Base-by-base conservation (phyloP, 2,797 vertebrate genomes). In the Hippoglossus hippoglossus region DNA sequence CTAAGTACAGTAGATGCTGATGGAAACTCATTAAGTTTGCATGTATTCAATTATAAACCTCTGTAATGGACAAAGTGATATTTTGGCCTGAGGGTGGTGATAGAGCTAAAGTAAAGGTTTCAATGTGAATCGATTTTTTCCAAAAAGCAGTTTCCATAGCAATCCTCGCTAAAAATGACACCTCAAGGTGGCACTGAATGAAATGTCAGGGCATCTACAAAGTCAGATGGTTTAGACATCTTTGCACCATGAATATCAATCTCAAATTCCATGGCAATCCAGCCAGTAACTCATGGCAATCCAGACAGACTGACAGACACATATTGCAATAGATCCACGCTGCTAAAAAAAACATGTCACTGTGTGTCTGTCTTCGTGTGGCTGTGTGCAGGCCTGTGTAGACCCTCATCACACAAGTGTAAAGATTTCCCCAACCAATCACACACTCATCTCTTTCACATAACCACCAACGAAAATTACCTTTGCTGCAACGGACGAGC, bases 401-500 rank as follows among this genome's bases (percentile, higher is more conserved):
- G 46, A 47, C 58, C 25, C 28, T 28, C 36, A 31, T 39, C 25
- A 56, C 28, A 25, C 12, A 46, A 25, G 5, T 5, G 4, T n/a
- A 4, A 31, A 1, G 19, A 52, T 21, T 60, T 9, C 22, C 16
- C 49, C 13, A 51, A 44, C 41, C 24, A 77, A 49, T 63, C 49
- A 69, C 65, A 50, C 25, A 44, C 55, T 34, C 25, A 67, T 69
- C 19, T 63, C 62, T 49, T 26, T 36, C 34, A 82, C 28, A 28
- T 49, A 51, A n/a, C 49, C 65, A 34, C 25, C 69, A 24, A 2
- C 54, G 44, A 34, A 41, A 64, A 18, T 94, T 96, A 99, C 98
- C 97, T 99, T 99, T 85, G 98, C 98, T 55, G 98, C 98, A 89
- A 99, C 97, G 0, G 98, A 99, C 4, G 98, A 99, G 84, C 98